Conservation (phyloP, 2,888 invertebrate species). For the Brenthis daphne region DNA sequence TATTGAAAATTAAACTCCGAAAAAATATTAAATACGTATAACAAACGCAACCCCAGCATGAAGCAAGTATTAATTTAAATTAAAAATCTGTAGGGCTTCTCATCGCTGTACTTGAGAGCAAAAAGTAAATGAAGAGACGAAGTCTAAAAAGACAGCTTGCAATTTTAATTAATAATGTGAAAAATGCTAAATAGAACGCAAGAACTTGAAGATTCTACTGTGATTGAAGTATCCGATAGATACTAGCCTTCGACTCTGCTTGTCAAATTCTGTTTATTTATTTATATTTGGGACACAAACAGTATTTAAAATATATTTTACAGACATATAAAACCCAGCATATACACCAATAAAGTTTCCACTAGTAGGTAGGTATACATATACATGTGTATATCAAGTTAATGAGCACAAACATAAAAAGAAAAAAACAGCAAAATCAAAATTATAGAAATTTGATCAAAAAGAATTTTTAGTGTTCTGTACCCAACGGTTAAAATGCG, state of each 20-base stretch:
- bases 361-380: too few species aligned
- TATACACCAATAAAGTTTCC: too few species aligned
- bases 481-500: too few species aligned
- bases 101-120: not conserved
- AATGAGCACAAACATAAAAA: too few species aligned
- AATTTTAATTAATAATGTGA: constrained; percentile 28
- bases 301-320: too few species aligned
- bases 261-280: too few species aligned
- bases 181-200: constrained; percentile 19
- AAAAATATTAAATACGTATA: not conserved
- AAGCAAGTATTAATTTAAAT: not conserved
- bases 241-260: not conserved
- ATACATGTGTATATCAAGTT: too few species aligned
- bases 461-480: too few species aligned
- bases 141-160: constrained; percentile 6
- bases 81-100: not conserved
- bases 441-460: too few species aligned
- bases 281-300: too few species aligned
- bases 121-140: constrained; percentile 13
- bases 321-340: too few species aligned
- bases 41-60: not conserved
- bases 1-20: not conserved
- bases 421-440: too few species aligned
- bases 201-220: not conserved
- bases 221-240: not conserved